Evolutionary conservation across 2,888 invertebrate species (phyloP), one percentile per base, ranked within the genome.

Genomic region (Dorcus parallelipipedus): DNA sequence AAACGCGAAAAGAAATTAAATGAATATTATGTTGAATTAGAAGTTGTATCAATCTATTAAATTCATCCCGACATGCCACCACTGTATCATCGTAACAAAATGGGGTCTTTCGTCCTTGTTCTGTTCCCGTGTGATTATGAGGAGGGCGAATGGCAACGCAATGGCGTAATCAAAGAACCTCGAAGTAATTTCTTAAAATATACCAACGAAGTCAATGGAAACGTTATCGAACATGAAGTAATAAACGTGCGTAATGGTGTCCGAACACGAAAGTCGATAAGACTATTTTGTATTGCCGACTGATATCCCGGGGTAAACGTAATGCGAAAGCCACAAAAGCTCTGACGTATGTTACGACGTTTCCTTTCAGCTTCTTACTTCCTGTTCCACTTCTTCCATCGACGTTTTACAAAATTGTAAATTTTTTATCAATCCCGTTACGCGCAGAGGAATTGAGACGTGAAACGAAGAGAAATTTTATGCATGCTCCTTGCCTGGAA

Each of bases 161-260:
- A 26, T 6, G 26, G 26, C 26, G 26, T 3, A 33, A 33, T 33
- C 26, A 33, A 33, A 33, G 26, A 6, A 6, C 26, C 7, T 33
- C 26, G 26, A 33, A 33, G 75, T 73, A 75, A 76, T 76, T 75
- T 75, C 76, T 73, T 74, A 74, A 76, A 76, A 75, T 75, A 75
- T 69, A 71, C 71, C 67, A 38, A 48, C 71, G 67, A 41, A 48
- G 53, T 49, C 48, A 63, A 68, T 68, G 72, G 72, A 66, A 68
- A 68, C 70, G 73, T 74, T 76, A 76, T 76, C 74, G 75, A 73
- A 74, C 70, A 71, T 71, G 68, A 68, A 71, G 74, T 73, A 74
- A 75, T 76, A 76, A 75, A 76, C 68, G 71, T 71, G 68, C 71
- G 71, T 76, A 75, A 76, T 76, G 72, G 75, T 69, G 72, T 73